Evolutionary conservation across 2,113 vertebrate species (phyloP).

Genomic region (Pseudorhombus dupliciocellatus): DNA sequence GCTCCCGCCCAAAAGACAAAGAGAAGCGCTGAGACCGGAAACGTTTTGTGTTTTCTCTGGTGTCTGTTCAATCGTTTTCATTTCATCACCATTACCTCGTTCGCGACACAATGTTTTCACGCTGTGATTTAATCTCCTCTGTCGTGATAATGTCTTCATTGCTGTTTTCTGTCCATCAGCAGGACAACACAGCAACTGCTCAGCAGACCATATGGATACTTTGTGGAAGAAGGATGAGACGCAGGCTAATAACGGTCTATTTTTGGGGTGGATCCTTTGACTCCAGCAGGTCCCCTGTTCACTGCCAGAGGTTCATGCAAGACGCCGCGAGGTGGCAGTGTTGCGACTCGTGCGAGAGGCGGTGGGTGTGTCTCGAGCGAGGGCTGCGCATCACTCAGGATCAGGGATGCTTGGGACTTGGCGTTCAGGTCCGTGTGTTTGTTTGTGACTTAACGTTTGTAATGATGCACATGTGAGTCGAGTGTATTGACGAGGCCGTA

Average conservation of each 20-base stretch:
- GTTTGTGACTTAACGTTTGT: neutral
- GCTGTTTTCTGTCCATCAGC: too few species aligned
- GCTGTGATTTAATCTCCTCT: too few species aligned
- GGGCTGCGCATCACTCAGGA: neutral
- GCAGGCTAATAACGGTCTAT: too few species aligned
- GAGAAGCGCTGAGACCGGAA: neutral
- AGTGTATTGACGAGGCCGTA: neutral
- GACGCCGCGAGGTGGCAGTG: slow-evolving; percentile 52
- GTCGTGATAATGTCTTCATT: too few species aligned
- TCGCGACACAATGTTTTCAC: neutral
- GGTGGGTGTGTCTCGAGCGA: slow-evolving; percentile 45
- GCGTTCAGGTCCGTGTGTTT: neutral
- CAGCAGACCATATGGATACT: neutral
- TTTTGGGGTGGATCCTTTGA: neutral
- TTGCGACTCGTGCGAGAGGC: slow-evolving; percentile 23
- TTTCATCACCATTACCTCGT: neutral
- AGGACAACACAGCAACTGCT: neutral
- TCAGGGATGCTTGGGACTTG: neutral
- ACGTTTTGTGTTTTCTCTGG: slow-evolving; percentile 4
- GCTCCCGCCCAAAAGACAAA: slow-evolving; percentile 10
- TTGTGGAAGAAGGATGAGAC: too few species aligned
- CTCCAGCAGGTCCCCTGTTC: neutral
- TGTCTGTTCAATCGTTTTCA: neutral
- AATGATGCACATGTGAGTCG: neutral
- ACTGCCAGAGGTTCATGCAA: neutral